Base-by-base conservation (phyloP, 2,888 invertebrate genomes). In the Dromius quadrimaculatus region DNA sequence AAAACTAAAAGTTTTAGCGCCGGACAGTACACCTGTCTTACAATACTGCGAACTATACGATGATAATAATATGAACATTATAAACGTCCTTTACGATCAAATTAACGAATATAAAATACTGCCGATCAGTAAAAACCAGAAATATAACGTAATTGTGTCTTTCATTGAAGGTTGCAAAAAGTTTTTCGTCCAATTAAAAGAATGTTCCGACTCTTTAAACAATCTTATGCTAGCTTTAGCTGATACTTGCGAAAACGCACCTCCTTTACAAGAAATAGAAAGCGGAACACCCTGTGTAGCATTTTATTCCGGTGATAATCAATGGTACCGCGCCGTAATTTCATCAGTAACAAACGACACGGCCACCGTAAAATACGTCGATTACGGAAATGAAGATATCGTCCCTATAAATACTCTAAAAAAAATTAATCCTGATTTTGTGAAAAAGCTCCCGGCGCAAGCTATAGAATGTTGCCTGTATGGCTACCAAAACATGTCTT, bases 311-410 rank as follows among this genome's bases (percentile, higher is more conserved):
- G 87, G 84, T 57, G 94, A 95, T 81, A 87, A 87, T 23, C 90
- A 92, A 78, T 98, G 97, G 97, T 98, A 98, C 81, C 86, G 98
- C 74, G 97, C 95, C 0, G 87, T 89, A 78, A 87, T 97, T 5
- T 85, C 89, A 2, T 47, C 70, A 1, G 23, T 70, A 8, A 85
- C 85, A 28, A 85, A 84, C 1, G 84, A 84, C 13, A 73, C 28
- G 9, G 77, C 78, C 6, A 80, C 87, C 66, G 92, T 98, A 0
- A 85, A 90, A 1, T 98, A 95, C 83, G 91, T 98, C 11, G 98
- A 99, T 84, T 99, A 93, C 83, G 98, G 98, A 3, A 98, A 98
- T 82, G 91, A 93, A 77, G 96, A 95, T 79, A 86, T 86, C n/a
- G 88, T 95, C 1, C 81, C 85, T 4, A 79, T 85, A 0, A 83